Evolutionary conservation across 2,888 invertebrate species (phyloP).

Genomic region (Campopleginae sp.): DNA sequence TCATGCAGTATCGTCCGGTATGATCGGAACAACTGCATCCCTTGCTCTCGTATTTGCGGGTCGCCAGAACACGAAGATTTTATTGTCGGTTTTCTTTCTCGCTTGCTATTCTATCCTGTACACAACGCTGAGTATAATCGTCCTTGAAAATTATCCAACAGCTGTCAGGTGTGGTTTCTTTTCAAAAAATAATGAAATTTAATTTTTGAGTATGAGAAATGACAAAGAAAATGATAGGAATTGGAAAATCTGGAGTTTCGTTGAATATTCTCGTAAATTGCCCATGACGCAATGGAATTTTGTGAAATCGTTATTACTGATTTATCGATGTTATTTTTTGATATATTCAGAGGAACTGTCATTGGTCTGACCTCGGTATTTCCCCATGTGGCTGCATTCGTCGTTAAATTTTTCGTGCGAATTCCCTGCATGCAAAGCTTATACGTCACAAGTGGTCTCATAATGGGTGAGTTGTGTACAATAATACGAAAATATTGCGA

Average conservation of each 20-base stretch:
- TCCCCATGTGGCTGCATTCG: conserved; percentile 71
- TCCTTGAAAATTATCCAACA: conserved; percentile 77
- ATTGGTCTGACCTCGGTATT: conserved; percentile 72
- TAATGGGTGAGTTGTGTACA: conserved; percentile 67
- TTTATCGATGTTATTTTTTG: conserved; percentile 42
- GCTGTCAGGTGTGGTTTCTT: conserved; percentile 71
- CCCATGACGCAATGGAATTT: conserved; percentile 14
- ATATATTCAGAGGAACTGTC: conserved; percentile 73
- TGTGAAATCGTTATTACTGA: conserved; percentile 5
- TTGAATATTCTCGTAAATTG: background rate
- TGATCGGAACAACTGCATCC: conserved; percentile 71
- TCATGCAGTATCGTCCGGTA: conserved; percentile 70
- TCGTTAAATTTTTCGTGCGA: conserved; percentile 67
- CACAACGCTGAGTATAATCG: conserved; percentile 70
- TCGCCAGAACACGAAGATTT: conserved; percentile 46
- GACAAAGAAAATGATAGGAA: background rate
- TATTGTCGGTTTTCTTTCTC: conserved; percentile 70
- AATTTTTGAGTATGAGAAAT: background rate
- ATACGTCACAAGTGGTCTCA: conserved; percentile 69
- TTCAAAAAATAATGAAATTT: background rate
- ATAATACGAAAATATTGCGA: conserved; percentile 31
- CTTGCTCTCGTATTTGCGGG: conserved; percentile 67
- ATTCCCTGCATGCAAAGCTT: conserved; percentile 68
- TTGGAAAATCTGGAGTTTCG: background rate
- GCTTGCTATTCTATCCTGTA: conserved; percentile 72